These are phyloP conservation scores for Pecten maximus DNA, from an alignment of 2,888 invertebrate species.

Conservation along the genomic window DNA sequence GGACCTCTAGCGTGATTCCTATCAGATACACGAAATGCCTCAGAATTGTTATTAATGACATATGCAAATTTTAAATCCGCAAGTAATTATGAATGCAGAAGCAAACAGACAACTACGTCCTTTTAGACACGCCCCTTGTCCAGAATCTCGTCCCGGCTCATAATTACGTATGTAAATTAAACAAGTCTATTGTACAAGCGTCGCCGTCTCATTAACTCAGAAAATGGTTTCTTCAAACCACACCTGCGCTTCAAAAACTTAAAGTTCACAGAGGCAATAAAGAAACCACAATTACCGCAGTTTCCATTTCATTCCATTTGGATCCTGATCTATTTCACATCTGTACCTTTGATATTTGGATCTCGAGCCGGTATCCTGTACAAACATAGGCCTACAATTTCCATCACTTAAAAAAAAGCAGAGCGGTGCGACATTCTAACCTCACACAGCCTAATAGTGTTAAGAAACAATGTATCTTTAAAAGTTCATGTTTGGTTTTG, in stretches of 20 bases:
- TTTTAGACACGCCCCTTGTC: background rate
- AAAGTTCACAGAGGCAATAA: background rate
- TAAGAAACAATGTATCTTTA: background rate
- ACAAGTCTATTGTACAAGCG: background rate
- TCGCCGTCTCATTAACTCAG: background rate
- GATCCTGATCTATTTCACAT: background rate
- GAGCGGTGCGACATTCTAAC: background rate
- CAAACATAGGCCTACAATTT: background rate
- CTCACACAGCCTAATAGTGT: background rate
- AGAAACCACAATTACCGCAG: background rate
- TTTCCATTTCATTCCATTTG: background rate
- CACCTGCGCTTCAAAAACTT: conserved; percentile 11
- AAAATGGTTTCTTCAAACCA: background rate
- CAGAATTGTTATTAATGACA: no score
- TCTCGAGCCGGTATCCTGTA: background rate
- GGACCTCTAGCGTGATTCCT: no score
- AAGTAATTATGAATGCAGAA: no score
- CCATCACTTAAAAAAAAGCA: background rate
- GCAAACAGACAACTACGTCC: no score
- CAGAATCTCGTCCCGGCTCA: background rate
- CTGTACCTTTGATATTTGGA: background rate
- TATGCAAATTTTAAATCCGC: no score
- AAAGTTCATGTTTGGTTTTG: background rate
- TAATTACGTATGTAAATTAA: background rate
- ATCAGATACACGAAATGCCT: no score